A percentile compares a stretch with the other conserved stretches of the same genome.
These are phyloP conservation scores for Melipona bicolor DNA, from an alignment of 2,888 invertebrate genomes.

Conservation along the genomic window DNA sequence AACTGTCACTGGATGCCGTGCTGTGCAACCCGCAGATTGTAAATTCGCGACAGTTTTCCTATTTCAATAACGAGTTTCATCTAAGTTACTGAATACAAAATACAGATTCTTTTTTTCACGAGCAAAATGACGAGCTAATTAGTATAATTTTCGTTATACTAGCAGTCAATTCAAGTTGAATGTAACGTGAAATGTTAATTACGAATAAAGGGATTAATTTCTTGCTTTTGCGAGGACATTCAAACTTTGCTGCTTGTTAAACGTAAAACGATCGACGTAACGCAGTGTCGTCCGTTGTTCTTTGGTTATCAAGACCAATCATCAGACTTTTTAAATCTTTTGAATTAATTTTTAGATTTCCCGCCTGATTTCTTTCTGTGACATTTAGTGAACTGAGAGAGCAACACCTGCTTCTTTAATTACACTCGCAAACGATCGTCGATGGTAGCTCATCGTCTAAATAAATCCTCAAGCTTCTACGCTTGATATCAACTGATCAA, in stretches of 20 bases:
- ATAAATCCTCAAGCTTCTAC: background rate
- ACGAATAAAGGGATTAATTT: too few relatives aligned
- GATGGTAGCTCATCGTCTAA: background rate
- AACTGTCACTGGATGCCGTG: slow-evolving; percentile 9
- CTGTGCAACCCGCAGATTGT: slow-evolving; percentile 4
- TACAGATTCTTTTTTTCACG: background rate
- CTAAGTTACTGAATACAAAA: background rate
- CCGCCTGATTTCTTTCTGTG: too few relatives aligned
- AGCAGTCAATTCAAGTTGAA: background rate
- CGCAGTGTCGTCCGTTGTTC: too few relatives aligned
- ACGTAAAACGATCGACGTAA: background rate
- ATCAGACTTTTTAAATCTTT: too few relatives aligned
- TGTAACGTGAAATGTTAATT: background rate
- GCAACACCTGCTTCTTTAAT: too few relatives aligned
- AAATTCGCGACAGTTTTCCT: slow-evolving; percentile 25
- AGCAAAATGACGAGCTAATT: background rate
- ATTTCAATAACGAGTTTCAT: background rate
- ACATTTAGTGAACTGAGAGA: too few relatives aligned
- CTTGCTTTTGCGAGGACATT: too few relatives aligned
- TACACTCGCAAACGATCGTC: too few relatives aligned
- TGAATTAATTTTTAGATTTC: too few relatives aligned
- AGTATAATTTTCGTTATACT: background rate
- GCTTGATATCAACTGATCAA: background rate
- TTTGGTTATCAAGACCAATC: too few relatives aligned
- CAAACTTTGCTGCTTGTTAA: background rate